Conservation (phyloP, 2,888 invertebrate genomes). For the Dorcus parallelipipedus region DNA sequence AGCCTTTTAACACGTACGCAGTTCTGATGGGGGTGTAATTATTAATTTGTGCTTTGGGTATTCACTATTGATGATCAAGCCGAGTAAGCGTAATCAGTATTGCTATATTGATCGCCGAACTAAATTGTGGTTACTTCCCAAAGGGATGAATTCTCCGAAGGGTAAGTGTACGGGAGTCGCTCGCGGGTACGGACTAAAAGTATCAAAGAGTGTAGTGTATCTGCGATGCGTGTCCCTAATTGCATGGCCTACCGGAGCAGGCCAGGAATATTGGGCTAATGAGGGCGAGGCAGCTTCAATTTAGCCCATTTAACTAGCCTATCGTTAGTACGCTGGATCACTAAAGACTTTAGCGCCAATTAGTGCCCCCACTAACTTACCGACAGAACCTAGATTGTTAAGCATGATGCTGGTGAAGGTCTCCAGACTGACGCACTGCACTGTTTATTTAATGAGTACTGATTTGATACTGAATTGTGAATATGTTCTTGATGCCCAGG, state of each 20-base stretch:
- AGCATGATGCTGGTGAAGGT: slow-evolving; percentile 41
- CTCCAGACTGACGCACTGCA: slow-evolving; percentile 45
- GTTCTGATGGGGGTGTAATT: no score
- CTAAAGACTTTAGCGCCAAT: slow-evolving; percentile 51
- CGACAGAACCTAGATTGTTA: slow-evolving; percentile 49
- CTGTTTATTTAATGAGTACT: slow-evolving; percentile 54
- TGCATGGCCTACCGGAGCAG: slow-evolving; percentile 49
- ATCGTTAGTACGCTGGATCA: slow-evolving; percentile 49
- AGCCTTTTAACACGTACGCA: no score
- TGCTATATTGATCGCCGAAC: no score
- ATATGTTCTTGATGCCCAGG: slow-evolving; percentile 46
- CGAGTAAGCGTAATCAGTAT: no score
- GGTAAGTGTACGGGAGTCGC: slow-evolving; percentile 9
- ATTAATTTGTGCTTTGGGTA: no score
- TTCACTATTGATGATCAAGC: no score
- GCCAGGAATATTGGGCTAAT: slow-evolving; percentile 47
- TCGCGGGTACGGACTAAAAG: slow-evolving; percentile 35
- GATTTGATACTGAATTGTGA: slow-evolving; percentile 53
- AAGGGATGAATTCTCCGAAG: not conserved
- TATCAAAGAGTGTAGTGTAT: slow-evolving; percentile 34
- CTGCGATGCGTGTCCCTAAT: slow-evolving; percentile 42
- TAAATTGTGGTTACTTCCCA: not conserved
- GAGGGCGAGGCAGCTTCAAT: slow-evolving; percentile 51
- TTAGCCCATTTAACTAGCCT: slow-evolving; percentile 52
- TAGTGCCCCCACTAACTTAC: slow-evolving; percentile 50